phyloP scores from a whole-genome alignment of 2,113 vertebrate genomes.

The Macroglossus sobrinus region DNA sequence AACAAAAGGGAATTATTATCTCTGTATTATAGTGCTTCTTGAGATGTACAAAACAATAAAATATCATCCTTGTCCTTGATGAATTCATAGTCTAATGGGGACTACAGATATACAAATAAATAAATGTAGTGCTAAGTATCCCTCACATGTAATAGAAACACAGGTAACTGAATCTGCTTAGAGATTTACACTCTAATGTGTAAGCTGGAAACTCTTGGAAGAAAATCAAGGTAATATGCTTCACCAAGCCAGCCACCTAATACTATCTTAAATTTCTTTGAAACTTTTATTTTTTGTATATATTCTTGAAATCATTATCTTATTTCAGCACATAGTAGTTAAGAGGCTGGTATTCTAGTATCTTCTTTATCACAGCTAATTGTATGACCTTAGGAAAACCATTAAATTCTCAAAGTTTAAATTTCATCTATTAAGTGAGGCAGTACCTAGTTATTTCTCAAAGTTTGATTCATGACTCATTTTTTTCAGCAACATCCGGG shows the following conservation, averaged over 20 bases:
- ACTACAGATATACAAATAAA: not conserved
- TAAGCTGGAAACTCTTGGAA: not conserved
- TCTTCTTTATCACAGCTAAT: not conserved
- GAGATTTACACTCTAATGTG: not conserved
- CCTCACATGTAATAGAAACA: not conserved
- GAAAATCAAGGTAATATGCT: not conserved
- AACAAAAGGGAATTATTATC: not conserved
- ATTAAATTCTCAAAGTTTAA: not conserved
- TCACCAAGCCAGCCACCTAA: not conserved
- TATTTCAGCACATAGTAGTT: not conserved
- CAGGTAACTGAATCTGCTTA: not conserved
- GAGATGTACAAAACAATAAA: not conserved
- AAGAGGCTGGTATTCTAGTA: not conserved
- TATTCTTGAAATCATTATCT: slow-evolving; percentile 28
- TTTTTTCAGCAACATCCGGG: not conserved
- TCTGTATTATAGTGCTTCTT: not conserved
- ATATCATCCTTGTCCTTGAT: not conserved
- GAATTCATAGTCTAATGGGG: not conserved
- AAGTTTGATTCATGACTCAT: not conserved
- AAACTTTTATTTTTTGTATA: not conserved
- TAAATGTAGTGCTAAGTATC: not conserved
- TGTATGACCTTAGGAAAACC: not conserved
- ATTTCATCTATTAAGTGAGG: not conserved
- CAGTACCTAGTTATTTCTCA: not conserved
- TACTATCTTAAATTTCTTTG: not conserved